Base-by-base conservation (phyloP, 2,797 vertebrate genomes). In the Epinephelus coioides region DNA sequence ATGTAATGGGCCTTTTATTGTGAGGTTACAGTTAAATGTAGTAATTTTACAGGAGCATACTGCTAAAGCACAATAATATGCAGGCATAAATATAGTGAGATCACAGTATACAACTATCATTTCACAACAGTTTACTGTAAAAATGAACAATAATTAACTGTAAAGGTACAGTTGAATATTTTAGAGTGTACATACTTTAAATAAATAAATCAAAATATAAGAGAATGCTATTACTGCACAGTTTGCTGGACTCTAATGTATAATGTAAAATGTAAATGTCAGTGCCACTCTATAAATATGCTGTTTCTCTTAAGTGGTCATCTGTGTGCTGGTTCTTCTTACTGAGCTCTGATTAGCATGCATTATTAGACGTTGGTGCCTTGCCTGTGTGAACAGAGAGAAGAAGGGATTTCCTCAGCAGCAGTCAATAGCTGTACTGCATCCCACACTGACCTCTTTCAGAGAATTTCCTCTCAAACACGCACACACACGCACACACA, bases 341-440 rank as follows among this genome's bases (percentile, higher is more conserved):
- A 30, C 30, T 69, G 30, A 91, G 90, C 80, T 69, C 78, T 84
- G 90, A 91, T 94, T 92, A 92, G 84, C 91, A 92, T 91, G 86
- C 79, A 75, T 82, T 75, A 81, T 19, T 19, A 17, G 71, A 84
- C 88, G 87, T 76, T 82, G 80, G 81, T 89, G 83, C 76, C 65
- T 76, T 64, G 79, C 72, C 76, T 78, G 72, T 83, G 86, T 88
- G 92, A 91, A 83, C 76, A 73, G 69, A 85, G 75, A 87, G 81
- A 71, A 90, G 85, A 79, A 81, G 92, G 93, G 93, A 93, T 94
- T 94, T 93, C 94, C 93, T 94, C 90, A 67, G 83, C 85, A 86
- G 77, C 77, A 92, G 90, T 89, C 83, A 77, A 92, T 88, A 91
- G 83, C 80, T 76, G 73, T n/a, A 78, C 76, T 80, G 87, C 60